Percentiles rank a stretch among this genome's conserved stretches.
Evolutionary conservation across 1,140 invertebrate genomes (phyloP).

Genomic region (Heliconius congener): DNA sequence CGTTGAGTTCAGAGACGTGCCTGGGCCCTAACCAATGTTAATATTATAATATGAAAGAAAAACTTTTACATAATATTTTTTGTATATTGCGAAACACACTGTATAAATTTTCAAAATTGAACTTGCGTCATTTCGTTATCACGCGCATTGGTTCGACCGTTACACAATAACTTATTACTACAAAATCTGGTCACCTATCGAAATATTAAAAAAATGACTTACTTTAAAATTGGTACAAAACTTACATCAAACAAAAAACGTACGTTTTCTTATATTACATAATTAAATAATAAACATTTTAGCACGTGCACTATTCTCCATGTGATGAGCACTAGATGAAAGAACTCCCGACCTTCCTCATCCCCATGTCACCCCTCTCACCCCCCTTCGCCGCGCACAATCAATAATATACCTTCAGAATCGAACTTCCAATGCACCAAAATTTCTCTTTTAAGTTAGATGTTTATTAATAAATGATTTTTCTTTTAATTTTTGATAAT

Average conservation of each 20-base stretch:
- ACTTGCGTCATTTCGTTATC: background rate
- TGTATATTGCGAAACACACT: background rate
- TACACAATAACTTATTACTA: background rate
- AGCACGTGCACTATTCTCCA: conserved; percentile 45
- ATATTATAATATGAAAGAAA: too few relatives aligned
- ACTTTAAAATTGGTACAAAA: background rate
- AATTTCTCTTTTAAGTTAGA: conserved; percentile 6
- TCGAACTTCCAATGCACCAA: conserved; percentile 44
- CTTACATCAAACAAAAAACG: background rate
- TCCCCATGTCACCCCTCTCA: conserved; percentile 48
- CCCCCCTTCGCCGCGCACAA: conserved; percentile 50
- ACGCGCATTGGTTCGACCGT: background rate
- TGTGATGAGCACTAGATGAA: conserved; percentile 45
- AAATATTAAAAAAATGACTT: background rate
- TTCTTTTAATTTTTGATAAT: background rate
- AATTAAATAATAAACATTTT: conserved; percentile 38
- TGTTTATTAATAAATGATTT: background rate
- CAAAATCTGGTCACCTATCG: background rate
- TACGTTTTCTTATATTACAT: background rate
- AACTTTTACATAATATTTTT: too few relatives aligned
- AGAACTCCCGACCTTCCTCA: conserved; percentile 55
- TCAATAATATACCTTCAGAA: conserved; percentile 62
- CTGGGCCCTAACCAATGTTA: too few relatives aligned
- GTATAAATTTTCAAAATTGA: background rate
- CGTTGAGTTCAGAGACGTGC: too few relatives aligned